Base-by-base conservation (phyloP, 2,888 invertebrate species). In the Cephus sareptanus region DNA sequence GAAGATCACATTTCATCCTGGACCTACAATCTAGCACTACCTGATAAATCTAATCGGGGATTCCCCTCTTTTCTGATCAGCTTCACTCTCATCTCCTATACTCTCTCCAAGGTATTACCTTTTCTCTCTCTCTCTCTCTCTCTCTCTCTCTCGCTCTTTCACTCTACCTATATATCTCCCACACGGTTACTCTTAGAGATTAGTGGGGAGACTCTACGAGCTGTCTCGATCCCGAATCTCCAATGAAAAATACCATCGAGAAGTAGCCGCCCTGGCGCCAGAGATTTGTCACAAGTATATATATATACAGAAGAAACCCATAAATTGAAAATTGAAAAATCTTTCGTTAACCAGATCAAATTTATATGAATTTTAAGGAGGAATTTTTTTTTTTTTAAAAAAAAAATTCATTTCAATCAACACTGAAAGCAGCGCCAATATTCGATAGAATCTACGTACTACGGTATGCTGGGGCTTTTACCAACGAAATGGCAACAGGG, bases 211-310 rank as follows among this genome's bases (percentile, higher is more conserved):
- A 33, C 31, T 9, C 11, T 33, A 69, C 35, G 70, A 33, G 74
- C 23, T 33, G 71, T 71, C 33, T 15, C 71, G 9, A 13, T 71
- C 75, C 75, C 35, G 34, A 15, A 73, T 73, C 71, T 31, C 31
- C 23, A 71, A 71, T 31, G 31, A 33, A 13, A 30, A 30, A 71
- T 30, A 33, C 71, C 71, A 71, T 30, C 30, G 31, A 33, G 33
- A 80, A 79, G 69, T 80, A 87, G 87, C 83, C 87, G 75, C 75
- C 79, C 78, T 78, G 89, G 88, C 89, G 89, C 89, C 89, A 80
- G 81, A 79, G 78, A 77, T 15, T 56, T 23, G 6, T 56, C 23
- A 15, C 33, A 73, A 68, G 69, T 74, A 37, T 76, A 75, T 75
- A 74, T 77, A 40, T 40, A 37, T 15, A 4, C 13, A 0, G 40